Evolutionary conservation across 1,140 invertebrate genomes (phyloP).

Genomic region (Triops longicaudatus): DNA sequence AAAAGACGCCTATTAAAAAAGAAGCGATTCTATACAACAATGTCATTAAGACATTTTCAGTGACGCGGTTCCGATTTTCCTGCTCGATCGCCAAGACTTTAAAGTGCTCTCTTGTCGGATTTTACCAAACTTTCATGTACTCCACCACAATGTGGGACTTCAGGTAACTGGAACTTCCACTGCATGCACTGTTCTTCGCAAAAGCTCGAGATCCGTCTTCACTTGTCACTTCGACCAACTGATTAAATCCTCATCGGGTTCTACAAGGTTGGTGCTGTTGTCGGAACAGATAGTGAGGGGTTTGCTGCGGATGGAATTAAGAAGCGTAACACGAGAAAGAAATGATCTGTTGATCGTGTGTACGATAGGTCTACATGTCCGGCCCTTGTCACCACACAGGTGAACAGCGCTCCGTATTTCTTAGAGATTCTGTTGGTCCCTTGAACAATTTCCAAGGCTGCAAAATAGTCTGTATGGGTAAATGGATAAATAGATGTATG

Average conservation of each 20-base stretch:
- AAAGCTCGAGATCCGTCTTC: neutral
- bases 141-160: constrained; percentile 37
- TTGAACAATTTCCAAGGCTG: neutral
- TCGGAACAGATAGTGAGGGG: too few relatives aligned
- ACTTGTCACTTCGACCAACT: too few relatives aligned
- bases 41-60: too few relatives aligned
- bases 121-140: constrained; percentile 37
- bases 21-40: too few relatives aligned
- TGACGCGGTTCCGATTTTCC: too few relatives aligned
- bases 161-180: constrained; percentile 40
- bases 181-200: constrained; percentile 29
- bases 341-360: neutral
- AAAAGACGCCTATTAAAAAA: too few relatives aligned
- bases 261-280: too few relatives aligned
- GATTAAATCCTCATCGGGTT: too few relatives aligned
- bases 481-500: neutral
- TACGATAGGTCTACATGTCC: neutral
- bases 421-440: neutral
- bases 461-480: neutral
- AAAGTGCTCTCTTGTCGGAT: constrained; percentile 32
- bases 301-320: too few relatives aligned
- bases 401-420: neutral
- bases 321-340: neutral
- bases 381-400: neutral
- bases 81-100: too few relatives aligned